phyloP scores from a whole-genome alignment of 2,113 vertebrate species.

The Chaenocephalus aceratus region DNA sequence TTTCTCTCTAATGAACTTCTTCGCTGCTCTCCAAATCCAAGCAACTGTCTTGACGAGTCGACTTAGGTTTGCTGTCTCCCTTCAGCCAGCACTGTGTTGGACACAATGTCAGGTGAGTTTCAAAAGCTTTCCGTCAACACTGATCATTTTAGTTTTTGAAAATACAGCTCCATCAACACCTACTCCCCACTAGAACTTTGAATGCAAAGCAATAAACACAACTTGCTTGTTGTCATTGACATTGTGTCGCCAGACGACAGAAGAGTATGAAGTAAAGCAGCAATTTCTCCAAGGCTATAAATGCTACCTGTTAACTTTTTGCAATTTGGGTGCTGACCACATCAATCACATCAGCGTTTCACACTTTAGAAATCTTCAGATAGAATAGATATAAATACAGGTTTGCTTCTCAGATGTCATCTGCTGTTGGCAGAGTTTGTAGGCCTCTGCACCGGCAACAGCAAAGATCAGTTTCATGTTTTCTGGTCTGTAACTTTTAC shows the following conservation, averaged over 20 bases:
- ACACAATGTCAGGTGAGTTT: not conserved
- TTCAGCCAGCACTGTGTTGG: not conserved
- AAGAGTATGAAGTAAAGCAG: not conserved
- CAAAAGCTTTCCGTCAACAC: not conserved
- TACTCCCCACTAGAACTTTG: not conserved
- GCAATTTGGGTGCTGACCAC: not conserved
- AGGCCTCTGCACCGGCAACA: too few relatives aligned
- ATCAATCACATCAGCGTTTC: conserved; percentile 1
- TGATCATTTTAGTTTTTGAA: not conserved
- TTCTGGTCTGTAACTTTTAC: too few relatives aligned
- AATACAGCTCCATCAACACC: too few relatives aligned
- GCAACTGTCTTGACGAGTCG: too few relatives aligned
- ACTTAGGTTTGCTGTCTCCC: not conserved
- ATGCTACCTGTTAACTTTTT: not conserved
- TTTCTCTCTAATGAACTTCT: too few relatives aligned
- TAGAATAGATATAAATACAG: not conserved
- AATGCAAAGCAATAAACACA: not conserved
- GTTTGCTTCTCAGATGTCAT: conserved; percentile 1
- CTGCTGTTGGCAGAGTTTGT: not conserved
- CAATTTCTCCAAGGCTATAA: conserved; percentile 3
- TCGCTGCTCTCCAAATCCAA: too few relatives aligned
- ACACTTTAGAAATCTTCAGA: not conserved
- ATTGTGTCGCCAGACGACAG: conserved; percentile 3
- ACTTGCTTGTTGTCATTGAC: not conserved
- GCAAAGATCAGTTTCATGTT: too few relatives aligned